Conservation (phyloP, 2,113 vertebrate species). For the Raja brachyura region DNA sequence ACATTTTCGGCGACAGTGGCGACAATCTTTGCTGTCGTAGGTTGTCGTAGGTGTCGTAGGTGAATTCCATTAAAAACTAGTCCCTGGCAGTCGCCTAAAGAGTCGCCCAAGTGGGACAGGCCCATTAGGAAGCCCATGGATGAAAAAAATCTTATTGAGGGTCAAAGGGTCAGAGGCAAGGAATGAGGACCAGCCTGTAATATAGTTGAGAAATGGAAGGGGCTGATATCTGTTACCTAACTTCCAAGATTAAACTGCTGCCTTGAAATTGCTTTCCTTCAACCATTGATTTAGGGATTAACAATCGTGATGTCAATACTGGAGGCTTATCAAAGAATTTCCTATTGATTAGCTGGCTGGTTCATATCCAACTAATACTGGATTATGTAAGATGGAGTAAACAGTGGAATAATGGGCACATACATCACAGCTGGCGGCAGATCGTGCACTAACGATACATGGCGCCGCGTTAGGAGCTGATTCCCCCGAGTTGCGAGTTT, state of each 20-base stretch:
- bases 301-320: background rate
- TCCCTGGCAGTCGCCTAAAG: too few species aligned
- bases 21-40: too few species aligned
- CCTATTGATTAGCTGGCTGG: background rate
- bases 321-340: background rate
- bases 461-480: too few species aligned
- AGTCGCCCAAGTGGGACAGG: too few species aligned
- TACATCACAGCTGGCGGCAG: background rate
- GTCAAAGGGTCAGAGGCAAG: background rate
- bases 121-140: too few species aligned
- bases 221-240: background rate
- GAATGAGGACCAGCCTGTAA: background rate
- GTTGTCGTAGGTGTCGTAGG: too few species aligned
- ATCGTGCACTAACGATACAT: background rate
- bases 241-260: constrained; percentile 14
- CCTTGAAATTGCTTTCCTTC: constrained; percentile 22
- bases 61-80: too few species aligned
- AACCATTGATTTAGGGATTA: background rate
- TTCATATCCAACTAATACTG: background rate
- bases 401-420: background rate
- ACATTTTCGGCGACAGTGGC: too few species aligned
- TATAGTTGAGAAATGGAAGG: background rate
- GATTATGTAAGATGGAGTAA: background rate
- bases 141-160: background rate
- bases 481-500: background rate